Percentiles rank a stretch among this genome's conserved stretches.
phyloP scores from a whole-genome alignment of 2,888 invertebrate genomes.

The Hirtodrosophila histrioides region DNA sequence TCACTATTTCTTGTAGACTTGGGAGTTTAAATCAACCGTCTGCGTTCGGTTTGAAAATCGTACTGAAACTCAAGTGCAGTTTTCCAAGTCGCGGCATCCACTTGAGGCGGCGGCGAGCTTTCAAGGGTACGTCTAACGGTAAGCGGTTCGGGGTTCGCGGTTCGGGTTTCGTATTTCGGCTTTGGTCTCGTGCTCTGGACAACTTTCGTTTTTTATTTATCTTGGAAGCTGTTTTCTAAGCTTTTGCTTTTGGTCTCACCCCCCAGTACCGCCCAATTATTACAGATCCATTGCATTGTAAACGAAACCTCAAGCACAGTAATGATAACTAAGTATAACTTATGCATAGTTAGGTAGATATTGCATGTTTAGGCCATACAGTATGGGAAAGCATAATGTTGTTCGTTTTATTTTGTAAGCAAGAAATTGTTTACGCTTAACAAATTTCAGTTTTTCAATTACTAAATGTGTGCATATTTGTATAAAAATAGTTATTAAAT shows the following conservation, averaged over 20 bases:
- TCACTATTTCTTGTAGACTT: constrained; percentile 19
- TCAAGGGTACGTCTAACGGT: constrained; percentile 71
- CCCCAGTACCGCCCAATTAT: constrained; percentile 38
- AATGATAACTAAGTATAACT: constrained; percentile 49
- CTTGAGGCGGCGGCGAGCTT: constrained; percentile 65
- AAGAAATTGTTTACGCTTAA: constrained; percentile 55
- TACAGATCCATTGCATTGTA: constrained; percentile 30
- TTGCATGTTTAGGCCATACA: constrained; percentile 15
- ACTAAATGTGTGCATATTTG: background rate
- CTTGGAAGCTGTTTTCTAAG: constrained; percentile 51
- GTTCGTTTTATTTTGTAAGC: constrained; percentile 67
- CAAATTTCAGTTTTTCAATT: constrained; percentile 24
- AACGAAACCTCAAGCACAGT: constrained; percentile 28
- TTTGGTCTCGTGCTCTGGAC: constrained; percentile 20
- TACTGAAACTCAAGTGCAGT: constrained; percentile 70
- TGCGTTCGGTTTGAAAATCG: constrained; percentile 66
- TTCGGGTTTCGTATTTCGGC: constrained; percentile 11
- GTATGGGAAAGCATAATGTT: constrained; percentile 47
- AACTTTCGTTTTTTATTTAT: constrained; percentile 60
- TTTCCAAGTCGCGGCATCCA: constrained; percentile 55
- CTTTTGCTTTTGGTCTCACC: constrained; percentile 43
- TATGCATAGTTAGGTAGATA: constrained; percentile 30
- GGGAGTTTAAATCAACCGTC: constrained; percentile 55
- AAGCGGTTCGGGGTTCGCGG: constrained; percentile 19
- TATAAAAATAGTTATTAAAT: constrained; percentile 13